Evolutionary conservation across 2,113 vertebrate species (phyloP).

Genomic region (Copsychus sechellarum): DNA sequence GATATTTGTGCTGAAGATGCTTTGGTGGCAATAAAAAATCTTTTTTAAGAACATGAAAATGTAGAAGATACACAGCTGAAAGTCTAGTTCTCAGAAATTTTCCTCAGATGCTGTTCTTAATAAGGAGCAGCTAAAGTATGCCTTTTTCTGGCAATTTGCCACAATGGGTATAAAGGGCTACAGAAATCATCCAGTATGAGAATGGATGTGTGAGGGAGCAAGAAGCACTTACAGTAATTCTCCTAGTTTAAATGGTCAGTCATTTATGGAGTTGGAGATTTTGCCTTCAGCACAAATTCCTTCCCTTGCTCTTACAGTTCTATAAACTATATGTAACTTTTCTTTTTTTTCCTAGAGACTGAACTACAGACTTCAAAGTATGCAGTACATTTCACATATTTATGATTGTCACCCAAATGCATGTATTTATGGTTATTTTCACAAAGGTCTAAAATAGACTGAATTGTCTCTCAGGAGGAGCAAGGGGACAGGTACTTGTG

Average conservation of each 20-base stretch:
- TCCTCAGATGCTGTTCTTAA: conserved; percentile 39
- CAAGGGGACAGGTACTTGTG: not conserved
- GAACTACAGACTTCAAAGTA: conserved; percentile 30
- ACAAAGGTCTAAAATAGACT: not conserved
- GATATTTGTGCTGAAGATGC: not conserved
- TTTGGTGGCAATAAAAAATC: conserved; percentile 1
- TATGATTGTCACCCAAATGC: conserved; percentile 26
- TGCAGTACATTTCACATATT: not conserved
- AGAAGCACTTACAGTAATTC: not conserved
- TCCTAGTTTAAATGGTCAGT: not conserved
- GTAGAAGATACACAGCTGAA: not conserved
- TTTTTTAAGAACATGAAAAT: not conserved
- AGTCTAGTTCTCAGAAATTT: conserved; percentile 13
- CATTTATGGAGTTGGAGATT: not conserved
- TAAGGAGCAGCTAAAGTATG: conserved; percentile 6
- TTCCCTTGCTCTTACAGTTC: not conserved
- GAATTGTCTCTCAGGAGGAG: not conserved
- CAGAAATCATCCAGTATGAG: not conserved
- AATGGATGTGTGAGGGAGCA: not conserved
- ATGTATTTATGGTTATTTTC: conserved; percentile 21
- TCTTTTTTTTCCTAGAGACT: not conserved
- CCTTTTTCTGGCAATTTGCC: not conserved
- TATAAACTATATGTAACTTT: not conserved
- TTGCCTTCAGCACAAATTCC: not conserved
- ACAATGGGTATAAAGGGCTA: conserved; percentile 14